phyloP scores from a whole-genome alignment of 2,113 vertebrate genomes.

The Mormyrus iriodes region DNA sequence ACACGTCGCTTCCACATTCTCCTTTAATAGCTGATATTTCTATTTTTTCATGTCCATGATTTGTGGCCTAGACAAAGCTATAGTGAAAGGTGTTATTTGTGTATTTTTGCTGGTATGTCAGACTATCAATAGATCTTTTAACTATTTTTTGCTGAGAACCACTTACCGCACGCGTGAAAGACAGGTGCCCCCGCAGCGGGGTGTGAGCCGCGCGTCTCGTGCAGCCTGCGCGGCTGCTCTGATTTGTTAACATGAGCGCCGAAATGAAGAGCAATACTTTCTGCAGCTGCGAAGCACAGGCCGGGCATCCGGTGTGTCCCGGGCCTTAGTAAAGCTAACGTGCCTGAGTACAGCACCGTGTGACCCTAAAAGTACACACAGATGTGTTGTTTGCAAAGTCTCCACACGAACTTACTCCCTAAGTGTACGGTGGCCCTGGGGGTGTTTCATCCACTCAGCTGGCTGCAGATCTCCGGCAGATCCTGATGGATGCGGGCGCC shows the following conservation, averaged over 20 bases:
- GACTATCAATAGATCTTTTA: background rate
- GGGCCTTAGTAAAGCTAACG: background rate
- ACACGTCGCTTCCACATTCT: background rate
- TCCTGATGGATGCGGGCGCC: constrained; percentile 30
- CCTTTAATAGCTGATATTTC: background rate
- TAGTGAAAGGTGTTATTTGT: background rate
- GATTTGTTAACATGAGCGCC: background rate
- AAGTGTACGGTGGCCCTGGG: background rate
- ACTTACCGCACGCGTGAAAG: background rate
- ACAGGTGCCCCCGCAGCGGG: background rate
- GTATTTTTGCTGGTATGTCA: background rate
- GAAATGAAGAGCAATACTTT: background rate
- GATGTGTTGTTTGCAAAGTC: background rate
- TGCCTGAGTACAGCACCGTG: background rate
- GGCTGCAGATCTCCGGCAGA: constrained; percentile 30
- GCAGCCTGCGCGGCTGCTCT: background rate
- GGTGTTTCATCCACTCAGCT: constrained; percentile 20
- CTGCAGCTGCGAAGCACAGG: too few relatives aligned
- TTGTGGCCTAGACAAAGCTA: background rate
- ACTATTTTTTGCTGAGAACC: background rate
- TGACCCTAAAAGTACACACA: background rate
- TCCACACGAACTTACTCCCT: background rate
- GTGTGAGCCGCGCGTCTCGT: background rate
- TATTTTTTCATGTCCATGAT: background rate
- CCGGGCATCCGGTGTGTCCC: too few relatives aligned